Base-by-base conservation (phyloP, 2,113 vertebrate genomes). In the Xiphophorus maculatus region DNA sequence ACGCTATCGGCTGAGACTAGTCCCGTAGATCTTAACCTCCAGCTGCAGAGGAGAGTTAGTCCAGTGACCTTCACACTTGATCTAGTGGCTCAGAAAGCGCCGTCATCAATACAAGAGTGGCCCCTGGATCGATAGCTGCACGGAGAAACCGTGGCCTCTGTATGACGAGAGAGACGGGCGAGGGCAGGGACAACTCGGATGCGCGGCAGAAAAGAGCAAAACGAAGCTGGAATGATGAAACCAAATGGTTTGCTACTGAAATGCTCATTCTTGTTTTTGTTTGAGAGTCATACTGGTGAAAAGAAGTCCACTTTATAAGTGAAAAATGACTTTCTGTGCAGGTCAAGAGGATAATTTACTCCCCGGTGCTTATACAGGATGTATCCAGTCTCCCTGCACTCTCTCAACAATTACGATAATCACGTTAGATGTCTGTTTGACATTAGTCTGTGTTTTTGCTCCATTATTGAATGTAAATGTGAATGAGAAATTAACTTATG, bases 61-160 rank as follows among this genome's bases (percentile, higher is more conserved):
- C 77, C 79, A 44, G 81, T 84, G 85, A 91, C 91, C 87, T 87
- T 90, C 87, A 84, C 81, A 79, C 88, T 88, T 64, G 63, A 80
- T 84, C 76, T 65, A 11, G 33, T 15, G 42, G 33, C 78, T 85
- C 66, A 48, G 66, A 80, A 48, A 81, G 80, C 76, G 35, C n/a
- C 2, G n/a, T 74, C 79, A 79, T 88, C 86, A 69, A 86, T 85
- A 80, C 27, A 28, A 63, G 69, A 79, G 74, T 2, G 40, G 11
- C 40, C 33, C 22, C 29, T 3, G 35, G 79, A 91, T 91, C 88
- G 62, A 93, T 88, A 81, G 51, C 70, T 44, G 68, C n/a, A n/a
- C 3, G 62, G 66, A 68, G 82, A 81, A 89, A 76, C 74, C 22
- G 48, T 77, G 30, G 80, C 65, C 66, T 32, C 40, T 11, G 40